A percentile compares a stretch with the other conserved stretches of the same genome.
Evolutionary conservation across 1,140 invertebrate species (phyloP).

Genomic region (Camponotus pennsylvanicus): DNA sequence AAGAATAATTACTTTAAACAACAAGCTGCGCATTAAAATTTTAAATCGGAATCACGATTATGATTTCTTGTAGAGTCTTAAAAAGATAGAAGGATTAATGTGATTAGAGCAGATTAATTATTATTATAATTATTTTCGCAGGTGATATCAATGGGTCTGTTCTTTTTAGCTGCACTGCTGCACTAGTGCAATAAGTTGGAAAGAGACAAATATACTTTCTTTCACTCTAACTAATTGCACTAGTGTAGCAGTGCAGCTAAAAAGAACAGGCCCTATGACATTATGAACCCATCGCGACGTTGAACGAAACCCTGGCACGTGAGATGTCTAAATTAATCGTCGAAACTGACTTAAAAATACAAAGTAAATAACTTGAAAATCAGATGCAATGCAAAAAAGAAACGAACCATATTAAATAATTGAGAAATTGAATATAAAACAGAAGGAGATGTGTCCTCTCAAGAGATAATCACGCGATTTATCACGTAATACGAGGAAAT

Average conservation of each 20-base stretch:
- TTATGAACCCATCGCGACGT: constrained; percentile 88
- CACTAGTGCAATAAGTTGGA: no score
- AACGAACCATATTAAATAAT: constrained; percentile 9
- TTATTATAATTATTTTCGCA: constrained; percentile 68
- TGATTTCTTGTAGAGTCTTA: not conserved
- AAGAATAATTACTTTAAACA: not conserved
- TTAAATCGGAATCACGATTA: not conserved
- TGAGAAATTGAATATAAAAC: constrained; percentile 22
- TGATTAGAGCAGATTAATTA: constrained; percentile 23
- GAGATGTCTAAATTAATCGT: constrained; percentile 84
- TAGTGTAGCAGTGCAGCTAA: no score
- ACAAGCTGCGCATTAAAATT: not conserved
- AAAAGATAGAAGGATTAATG: not conserved
- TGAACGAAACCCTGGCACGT: constrained; percentile 86
- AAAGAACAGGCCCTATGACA: constrained; percentile 81
- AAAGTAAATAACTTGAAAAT: constrained; percentile 70
- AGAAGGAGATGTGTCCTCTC: not conserved
- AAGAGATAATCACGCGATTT: not conserved
- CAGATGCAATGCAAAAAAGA: constrained; percentile 33
- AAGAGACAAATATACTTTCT: no score
- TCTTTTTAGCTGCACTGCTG: no score
- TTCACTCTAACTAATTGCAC: no score
- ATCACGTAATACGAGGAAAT: constrained; percentile 36
- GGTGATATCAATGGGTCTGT: constrained; percentile 81
- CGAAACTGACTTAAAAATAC: constrained; percentile 80